Evolutionary conservation across 35 echinoderm and acorn worm genomes (phyloP).

Genomic region (Nesometra sesokonis): DNA sequence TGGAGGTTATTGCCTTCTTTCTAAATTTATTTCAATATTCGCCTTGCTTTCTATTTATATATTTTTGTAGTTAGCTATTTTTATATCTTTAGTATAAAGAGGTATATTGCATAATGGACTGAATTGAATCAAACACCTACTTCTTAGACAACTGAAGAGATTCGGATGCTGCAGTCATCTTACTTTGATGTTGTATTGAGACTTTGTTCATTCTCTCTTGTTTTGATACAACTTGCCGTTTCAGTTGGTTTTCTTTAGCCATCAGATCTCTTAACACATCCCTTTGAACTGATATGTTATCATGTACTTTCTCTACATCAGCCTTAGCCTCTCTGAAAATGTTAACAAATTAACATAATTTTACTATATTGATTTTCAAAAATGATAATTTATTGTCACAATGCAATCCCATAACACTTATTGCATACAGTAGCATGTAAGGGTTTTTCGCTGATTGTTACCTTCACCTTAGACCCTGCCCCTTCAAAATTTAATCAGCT

Average conservation of each 20-base stretch:
- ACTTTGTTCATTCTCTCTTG: slow-evolving; percentile 80
- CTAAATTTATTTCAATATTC: too few species aligned
- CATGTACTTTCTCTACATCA: slow-evolving; percentile 43
- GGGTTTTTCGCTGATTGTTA: too few species aligned
- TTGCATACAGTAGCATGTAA: too few species aligned
- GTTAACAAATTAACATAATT: too few species aligned
- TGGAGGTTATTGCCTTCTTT: too few species aligned
- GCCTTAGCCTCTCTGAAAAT: slow-evolving; percentile 34
- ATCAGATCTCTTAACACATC: slow-evolving; percentile 50
- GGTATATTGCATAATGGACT: background rate
- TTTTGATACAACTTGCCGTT: slow-evolving; percentile 34
- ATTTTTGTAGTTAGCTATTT: background rate
- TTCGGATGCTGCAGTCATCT: slow-evolving; percentile 25
- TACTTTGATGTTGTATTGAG: slow-evolving; percentile 58
- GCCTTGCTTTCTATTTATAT: too few species aligned
- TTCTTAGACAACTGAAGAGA: slow-evolving; percentile 25
- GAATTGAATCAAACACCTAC: slow-evolving; percentile 5
- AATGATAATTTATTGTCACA: too few species aligned
- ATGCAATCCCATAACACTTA: too few species aligned
- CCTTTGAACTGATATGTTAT: slow-evolving; percentile 46
- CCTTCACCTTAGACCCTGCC: too few species aligned
- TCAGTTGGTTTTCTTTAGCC: slow-evolving; percentile 46
- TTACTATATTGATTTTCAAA: too few species aligned
- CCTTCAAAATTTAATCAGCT: too few species aligned
- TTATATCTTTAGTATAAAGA: background rate